Evolutionary conservation across 2,113 vertebrate genomes (phyloP), one percentile per base, ranked within the genome.

Genomic region (Gadus macrocephalus): DNA sequence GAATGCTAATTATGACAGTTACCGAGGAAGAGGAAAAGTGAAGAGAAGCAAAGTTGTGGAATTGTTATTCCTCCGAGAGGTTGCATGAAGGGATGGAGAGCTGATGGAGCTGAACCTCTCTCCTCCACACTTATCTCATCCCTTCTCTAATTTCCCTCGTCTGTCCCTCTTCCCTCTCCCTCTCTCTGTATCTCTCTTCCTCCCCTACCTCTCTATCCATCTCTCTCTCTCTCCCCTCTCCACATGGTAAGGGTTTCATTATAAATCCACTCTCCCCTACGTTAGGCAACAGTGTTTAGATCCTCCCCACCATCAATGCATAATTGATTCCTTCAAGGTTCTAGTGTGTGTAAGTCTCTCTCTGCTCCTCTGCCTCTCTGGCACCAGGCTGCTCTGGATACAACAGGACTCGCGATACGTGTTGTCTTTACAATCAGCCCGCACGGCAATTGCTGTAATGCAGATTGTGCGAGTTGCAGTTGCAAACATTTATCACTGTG

Each of bases 1-100:
- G 92, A 90, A 92, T 91, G 91, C 92, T 93, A 92, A 93, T 93
- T 92, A 91, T 88, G 87, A 85, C 83, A 86, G 87, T 49, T 14
- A 49, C 77, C 79, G 76, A 71, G 35, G 27, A 28, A 70, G 69
- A 65, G 59, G 11, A 49, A 49, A 61, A 68, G 88, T 89, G 87
- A 90, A 88, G 79, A 82, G 78, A 81, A 84, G 82, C 86, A 90
- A 92, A 91, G 88, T 93, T 91, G 87, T 88, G 87, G 86, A 90
- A 89, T 88, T 84, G 74, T 82, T 89, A 91, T 91, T 92, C 92
- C 91, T 92, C 84, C 80, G 91, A 92, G 92, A 91, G 86, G 74
- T 77, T 83, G 86, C 84, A 87, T 88, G 90, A 88, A 82, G 89
- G 77, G 82, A 80, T 88, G 83, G 88, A 76, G 82, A 87, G 83